Conservation (phyloP, 1,140 invertebrate genomes). For the Campoletis sonorensis region DNA sequence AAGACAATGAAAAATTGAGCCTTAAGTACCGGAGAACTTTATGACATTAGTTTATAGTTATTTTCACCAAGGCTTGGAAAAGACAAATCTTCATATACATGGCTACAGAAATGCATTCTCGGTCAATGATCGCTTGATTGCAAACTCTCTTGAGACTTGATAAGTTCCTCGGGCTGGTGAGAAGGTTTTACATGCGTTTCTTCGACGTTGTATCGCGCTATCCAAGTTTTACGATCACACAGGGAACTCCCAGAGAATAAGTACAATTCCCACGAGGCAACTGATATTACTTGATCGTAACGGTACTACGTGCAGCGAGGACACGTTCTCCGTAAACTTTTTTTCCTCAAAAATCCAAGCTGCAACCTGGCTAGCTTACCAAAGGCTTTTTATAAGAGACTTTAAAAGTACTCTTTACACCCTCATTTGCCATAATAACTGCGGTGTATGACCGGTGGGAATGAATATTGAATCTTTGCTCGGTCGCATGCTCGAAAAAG, state of each 20-base stretch:
- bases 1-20: neutral
- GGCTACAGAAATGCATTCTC: neutral
- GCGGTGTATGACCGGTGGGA: neutral
- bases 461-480: slow-evolving; percentile 30
- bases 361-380: neutral
- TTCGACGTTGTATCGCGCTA: neutral
- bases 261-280: neutral
- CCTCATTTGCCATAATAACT: slow-evolving; percentile 2
- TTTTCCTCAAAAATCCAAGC: neutral
- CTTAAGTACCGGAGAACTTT: neutral
- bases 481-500: neutral
- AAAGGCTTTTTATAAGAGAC: neutral
- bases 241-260: neutral
- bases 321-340: neutral
- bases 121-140: neutral
- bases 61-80: neutral
- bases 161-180: neutral
- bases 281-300: slow-evolving; percentile 6
- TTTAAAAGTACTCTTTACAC: neutral
- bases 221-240: neutral
- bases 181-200: neutral
- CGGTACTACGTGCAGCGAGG: neutral
- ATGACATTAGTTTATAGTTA: slow-evolving; percentile 17
- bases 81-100: neutral
- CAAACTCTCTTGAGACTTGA: neutral